phyloP scores from a whole-genome alignment of 2,888 invertebrate genomes.

The Adelognathus sp. region DNA sequence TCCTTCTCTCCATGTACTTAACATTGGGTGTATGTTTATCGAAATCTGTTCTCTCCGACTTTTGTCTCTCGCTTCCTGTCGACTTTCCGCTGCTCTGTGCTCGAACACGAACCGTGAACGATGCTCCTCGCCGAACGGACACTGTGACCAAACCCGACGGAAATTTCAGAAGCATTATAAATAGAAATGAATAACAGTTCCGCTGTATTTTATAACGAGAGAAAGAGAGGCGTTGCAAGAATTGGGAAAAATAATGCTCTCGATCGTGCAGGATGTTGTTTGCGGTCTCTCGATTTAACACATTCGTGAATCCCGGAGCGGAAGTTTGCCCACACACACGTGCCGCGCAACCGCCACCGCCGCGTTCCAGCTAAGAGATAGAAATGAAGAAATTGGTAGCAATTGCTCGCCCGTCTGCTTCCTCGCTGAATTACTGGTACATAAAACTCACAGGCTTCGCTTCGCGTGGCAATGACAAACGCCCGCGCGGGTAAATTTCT shows the following conservation, averaged over 20 bases:
- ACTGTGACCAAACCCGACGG: background rate
- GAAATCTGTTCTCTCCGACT: conserved; percentile 5
- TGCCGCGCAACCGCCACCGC: no score
- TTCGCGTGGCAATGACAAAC: conserved; percentile 50
- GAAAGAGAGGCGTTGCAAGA: background rate
- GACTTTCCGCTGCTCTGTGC: background rate
- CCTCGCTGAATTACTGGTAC: conserved; percentile 20
- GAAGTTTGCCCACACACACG: conserved; percentile 72
- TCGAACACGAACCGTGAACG: background rate
- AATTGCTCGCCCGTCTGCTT: conserved; percentile 63
- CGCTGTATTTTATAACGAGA: background rate
- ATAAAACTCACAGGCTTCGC: background rate
- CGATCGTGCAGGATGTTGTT: conserved; percentile 34
- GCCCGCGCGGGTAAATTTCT: conserved; percentile 42
- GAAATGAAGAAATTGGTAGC: conserved; percentile 58
- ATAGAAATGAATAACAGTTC: background rate
- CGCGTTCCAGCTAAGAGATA: conserved; percentile 27
- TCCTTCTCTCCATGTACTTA: no score
- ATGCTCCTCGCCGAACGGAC: background rate
- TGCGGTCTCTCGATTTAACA: conserved; percentile 15
- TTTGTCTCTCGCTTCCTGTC: conserved; percentile 12
- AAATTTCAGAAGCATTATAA: background rate
- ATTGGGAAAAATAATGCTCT: conserved; percentile 1
- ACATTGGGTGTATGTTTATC: no score
- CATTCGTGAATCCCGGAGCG: conserved; percentile 62